Evolutionary conservation across 1,140 invertebrate genomes (phyloP).

Genomic region (Pogonus chalceus): DNA sequence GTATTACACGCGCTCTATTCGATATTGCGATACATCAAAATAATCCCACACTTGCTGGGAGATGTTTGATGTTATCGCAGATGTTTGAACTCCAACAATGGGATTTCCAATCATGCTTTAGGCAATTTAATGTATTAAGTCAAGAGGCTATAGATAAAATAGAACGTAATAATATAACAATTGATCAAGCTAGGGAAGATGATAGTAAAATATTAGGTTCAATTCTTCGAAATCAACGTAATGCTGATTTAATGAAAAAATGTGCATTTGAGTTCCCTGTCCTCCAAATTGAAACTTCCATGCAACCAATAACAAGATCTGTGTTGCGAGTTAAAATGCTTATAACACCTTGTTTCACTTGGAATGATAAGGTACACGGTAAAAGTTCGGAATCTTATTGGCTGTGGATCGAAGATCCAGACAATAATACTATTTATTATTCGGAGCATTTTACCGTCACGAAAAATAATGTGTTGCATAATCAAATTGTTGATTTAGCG

Average conservation of each 20-base stretch:
- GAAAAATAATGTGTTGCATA: conserved; percentile 60
- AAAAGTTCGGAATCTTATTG: conserved; percentile 81
- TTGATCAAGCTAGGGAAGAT: conserved; percentile 74
- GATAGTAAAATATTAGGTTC: conserved; percentile 73
- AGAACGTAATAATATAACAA: conserved; percentile 59
- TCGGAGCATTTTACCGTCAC: conserved; percentile 86
- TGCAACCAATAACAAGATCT: conserved; percentile 92
- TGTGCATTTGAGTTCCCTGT: conserved; percentile 83
- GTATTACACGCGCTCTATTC: conserved; percentile 87
- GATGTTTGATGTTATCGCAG: conserved; percentile 74
- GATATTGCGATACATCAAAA: conserved; percentile 85
- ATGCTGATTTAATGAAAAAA: conserved; percentile 68
- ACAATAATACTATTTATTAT: conserved; percentile 91
- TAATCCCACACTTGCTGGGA: conserved; percentile 77
- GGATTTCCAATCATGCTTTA: conserved; percentile 75
- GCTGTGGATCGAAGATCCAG: conserved; percentile 96
- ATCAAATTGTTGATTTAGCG: conserved; percentile 72
- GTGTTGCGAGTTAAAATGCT: conserved; percentile 79
- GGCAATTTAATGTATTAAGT: conserved; percentile 75
- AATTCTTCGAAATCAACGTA: conserved; percentile 59
- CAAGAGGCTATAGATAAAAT: conserved; percentile 73
- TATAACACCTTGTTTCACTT: conserved; percentile 77
- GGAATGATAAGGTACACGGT: conserved; percentile 86
- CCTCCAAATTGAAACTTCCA: conserved; percentile 67
- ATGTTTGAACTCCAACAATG: conserved; percentile 86